Percentiles rank a stretch among this genome's conserved stretches.
These are phyloP conservation scores for Dioctria linearis DNA, from an alignment of 2,888 invertebrate species.

Conservation along the genomic window DNA sequence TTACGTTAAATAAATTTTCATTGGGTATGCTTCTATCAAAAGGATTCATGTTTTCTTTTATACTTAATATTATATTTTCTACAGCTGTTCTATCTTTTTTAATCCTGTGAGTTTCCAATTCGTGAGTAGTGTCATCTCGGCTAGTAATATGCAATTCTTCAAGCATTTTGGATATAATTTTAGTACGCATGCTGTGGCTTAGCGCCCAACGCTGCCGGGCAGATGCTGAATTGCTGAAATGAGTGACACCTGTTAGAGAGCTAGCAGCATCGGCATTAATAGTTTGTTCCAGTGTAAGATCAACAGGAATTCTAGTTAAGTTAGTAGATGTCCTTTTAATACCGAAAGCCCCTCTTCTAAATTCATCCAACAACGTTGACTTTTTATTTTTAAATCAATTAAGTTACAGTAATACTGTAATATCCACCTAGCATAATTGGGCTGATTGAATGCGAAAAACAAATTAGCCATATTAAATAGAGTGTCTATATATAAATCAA, in stretches of 20 bases:
- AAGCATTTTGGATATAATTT: constrained; percentile 20
- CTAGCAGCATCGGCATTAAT: constrained; percentile 64
- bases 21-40: constrained; percentile 58
- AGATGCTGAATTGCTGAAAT: constrained; percentile 62
- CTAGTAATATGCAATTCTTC: too few species aligned
- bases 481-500: too few species aligned
- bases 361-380: not conserved
- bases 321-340: constrained; percentile 62
- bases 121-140: not conserved
- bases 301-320: constrained; percentile 65
- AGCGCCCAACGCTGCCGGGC: constrained; percentile 61
- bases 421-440: too few species aligned
- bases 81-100: not conserved
- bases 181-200: constrained; percentile 58
- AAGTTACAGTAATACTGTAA: too few species aligned
- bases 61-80: constrained; percentile 47
- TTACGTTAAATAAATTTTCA: constrained; percentile 60
- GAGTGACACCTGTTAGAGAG: constrained; percentile 60
- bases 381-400: too few species aligned
- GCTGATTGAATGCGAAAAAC: too few species aligned
- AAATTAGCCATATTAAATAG: too few species aligned
- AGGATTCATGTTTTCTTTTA: constrained; percentile 59
- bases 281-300: constrained; percentile 65
- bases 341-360: not conserved
- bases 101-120: constrained; percentile 31